Evolutionary conservation across 30 jellyfish, hydroid and myxozoan genomes (phyloP), one percentile per base, ranked within the genome.

Genomic region (Aurelia sp.): DNA sequence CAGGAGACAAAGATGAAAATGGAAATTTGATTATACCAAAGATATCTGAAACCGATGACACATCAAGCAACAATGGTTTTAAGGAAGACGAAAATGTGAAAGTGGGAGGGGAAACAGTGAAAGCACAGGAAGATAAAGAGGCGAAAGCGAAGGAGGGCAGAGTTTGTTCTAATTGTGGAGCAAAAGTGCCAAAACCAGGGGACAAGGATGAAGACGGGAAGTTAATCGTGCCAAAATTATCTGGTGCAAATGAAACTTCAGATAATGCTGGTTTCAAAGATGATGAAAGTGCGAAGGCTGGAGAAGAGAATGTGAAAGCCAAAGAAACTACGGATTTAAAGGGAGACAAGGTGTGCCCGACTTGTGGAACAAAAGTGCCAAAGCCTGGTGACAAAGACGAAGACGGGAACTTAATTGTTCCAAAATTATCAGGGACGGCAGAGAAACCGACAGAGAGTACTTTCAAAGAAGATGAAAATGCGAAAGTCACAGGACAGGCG

Each of bases 311-410:
- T 44, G 55, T 44, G 55, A 44, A 44, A 44, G 13, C 55, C 8
- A 44, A 8, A 44, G 55, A 44, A 44, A 44, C 7, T 5, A 37
- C 4, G 59, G 62, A 18, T 55, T 57, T 11, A 12, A 65, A 59
- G 53, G 44, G 44, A 16, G 23, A 13, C 19, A 73, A 73, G 71
- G 10, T 20, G n/a, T 66, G 76, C 35, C 37, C 30, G 1, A 58
- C 53, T 81, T 51, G 90, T 18, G 75, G 76, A n/a, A 19, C 65
- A 57, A 66, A 81, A 67, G 44, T 81, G n/a, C 90, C 83, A 57
- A 81, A 66, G 11, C 75, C 81, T 11, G 76, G 86, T 12, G 81
- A 73, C 27, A 51, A 81, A 16, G 57, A 47, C 15, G 82, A 80
- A 48, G 90, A 81, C 52, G 84, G 83, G 17, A 52, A 81, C 11